Evolutionary conservation across 2,113 vertebrate species (phyloP), one percentile per base, ranked within the genome.

Genomic region (Craseonycteris thonglongyai): DNA sequence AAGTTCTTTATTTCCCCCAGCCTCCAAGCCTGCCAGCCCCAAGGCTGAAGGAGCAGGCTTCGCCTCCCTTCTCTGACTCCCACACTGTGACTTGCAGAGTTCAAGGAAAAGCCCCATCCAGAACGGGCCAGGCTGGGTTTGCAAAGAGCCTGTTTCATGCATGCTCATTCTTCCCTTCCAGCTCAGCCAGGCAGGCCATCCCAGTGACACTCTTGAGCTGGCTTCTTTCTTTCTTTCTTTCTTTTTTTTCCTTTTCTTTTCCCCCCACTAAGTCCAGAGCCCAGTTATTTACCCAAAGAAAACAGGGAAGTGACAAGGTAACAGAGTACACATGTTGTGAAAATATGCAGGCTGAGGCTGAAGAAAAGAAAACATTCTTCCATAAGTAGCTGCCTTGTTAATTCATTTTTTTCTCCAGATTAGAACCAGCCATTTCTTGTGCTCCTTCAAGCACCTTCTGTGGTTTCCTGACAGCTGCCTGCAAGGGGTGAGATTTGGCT

Each of bases 301-400:
- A 98, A 98, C 97, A 98, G 96, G 98, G 98, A 98, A 98, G 98
- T 98, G 98, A 98, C 97, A 91, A 96, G 97, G 98, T 98, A 98
- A 98, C 98, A 98, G 97, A 97, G 97, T 98, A 98, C 97, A 98
- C 97, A 98, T 98, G 97, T 98, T 98, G 98, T 97, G 97, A 98
- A 98, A 98, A 98, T 98, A 98, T 95, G 97, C 98, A 98, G 97
- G 97, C 98, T 96, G 96, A 96, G 93, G 94, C 97, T 96, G 98
- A 96, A 98, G 98, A 96, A 98, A 98, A 98, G 98, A 98, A 97
- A 98, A 98, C 98, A 98, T 98, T 98, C 98, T 98, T 98, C 97
- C 98, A 98, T 98, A 98, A 98, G 98, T 98, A 98, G 97, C 98
- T 98, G 98, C 98, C 98, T 98, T 98, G 98, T 98, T 98, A 98